Evolutionary conservation across 2,888 invertebrate species (phyloP), one percentile per base, ranked within the genome.

Genomic region (Galerucella calmariensis): DNA sequence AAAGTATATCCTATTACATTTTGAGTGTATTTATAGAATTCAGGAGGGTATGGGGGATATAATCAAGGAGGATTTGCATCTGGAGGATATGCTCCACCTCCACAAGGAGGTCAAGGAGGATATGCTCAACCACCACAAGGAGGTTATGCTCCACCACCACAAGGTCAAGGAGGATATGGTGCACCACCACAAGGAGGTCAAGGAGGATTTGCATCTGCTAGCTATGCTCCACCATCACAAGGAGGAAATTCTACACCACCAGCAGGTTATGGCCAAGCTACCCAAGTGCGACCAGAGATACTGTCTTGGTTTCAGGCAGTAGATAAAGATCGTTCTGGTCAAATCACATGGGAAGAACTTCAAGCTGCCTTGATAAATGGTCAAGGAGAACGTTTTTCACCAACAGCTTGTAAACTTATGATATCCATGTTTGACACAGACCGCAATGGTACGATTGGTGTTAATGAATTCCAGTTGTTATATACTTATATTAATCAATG

Each of bases 361-460:
- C 93, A 94, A 86, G 89, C 92, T 9, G 97, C 96, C 0, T 88
- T 97, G 58, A 92, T 95, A 24, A 97, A 96, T 88, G 95, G 94
- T 24, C 94, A 96, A 86, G 96, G 96, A 14, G 91, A 94, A 81
- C 91, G 92, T 76, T 95, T 95, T 86, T 95, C 95, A 4, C 93
- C 95, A 81, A 92, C 91, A 75, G 94, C 96, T 10, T 97, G 96
- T 85, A 92, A 92, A 81, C 89, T 97, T 44, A 96, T 97, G 96
- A 95, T 97, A 81, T 93, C 94, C 72, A 95, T 97, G 95, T 97
- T 97, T 87, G 96, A 97, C 85, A 92, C 92, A 81, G 95, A 96
- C 83, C 92, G 92, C 76, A 92, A 91, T 79, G 96, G 96, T n/a
- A 93, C 93, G 35, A 96, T 97, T 79, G 94, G 95, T 84, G 82